These are phyloP conservation scores for Xiphorhynchus erythropygius DNA, from an alignment of 2,797 vertebrate genomes.

Conservation along the genomic window DNA sequence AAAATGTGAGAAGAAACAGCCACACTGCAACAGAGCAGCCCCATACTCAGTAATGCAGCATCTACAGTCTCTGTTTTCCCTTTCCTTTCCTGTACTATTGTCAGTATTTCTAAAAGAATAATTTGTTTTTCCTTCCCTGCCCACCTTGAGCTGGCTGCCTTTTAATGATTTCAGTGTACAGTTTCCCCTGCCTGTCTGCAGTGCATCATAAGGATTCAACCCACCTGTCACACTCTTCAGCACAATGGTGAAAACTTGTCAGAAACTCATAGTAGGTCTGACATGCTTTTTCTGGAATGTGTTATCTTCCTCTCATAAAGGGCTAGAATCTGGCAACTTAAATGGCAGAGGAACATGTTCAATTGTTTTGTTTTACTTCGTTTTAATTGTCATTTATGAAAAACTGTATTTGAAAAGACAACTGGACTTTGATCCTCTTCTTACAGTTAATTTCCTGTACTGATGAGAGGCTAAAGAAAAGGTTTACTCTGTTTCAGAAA, in stretches of 20 bases:
- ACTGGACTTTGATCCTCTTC: background rate
- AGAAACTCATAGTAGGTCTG: background rate
- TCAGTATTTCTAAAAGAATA: slow-evolving; percentile 6
- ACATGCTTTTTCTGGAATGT: background rate
- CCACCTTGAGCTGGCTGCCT: slow-evolving; percentile 5
- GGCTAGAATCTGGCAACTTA: background rate
- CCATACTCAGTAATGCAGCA: background rate
- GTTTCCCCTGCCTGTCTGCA: background rate
- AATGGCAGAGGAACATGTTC: background rate
- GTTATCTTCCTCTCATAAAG: background rate
- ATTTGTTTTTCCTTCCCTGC: slow-evolving; percentile 1
- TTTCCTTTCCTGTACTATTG: background rate
- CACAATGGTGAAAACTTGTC: slow-evolving; percentile 2
- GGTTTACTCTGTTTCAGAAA: background rate
- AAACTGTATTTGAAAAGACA: background rate
- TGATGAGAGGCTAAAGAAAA: background rate
- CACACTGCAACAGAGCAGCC: background rate
- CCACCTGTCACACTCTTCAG: background rate
- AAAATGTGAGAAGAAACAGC: background rate
- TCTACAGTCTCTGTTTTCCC: background rate
- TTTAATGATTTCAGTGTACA: background rate
- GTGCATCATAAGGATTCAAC: background rate
- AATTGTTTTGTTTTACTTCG: background rate
- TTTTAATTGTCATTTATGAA: background rate
- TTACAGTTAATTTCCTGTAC: background rate